These are phyloP conservation scores for Nesoenas mayeri DNA, from an alignment of 2,113 vertebrate genomes.

Conservation along the genomic window DNA sequence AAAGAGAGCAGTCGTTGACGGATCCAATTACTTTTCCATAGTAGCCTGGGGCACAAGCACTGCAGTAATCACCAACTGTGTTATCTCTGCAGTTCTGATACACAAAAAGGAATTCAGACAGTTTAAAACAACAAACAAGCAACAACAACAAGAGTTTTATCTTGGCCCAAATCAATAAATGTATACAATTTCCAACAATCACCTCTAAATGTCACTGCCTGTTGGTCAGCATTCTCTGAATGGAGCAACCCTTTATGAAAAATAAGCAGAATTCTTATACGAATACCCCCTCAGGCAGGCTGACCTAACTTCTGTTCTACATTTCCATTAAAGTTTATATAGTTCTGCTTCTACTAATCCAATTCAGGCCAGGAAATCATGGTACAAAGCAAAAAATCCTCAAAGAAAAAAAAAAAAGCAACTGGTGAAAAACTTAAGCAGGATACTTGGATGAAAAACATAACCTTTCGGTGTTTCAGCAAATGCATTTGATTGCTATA, in stretches of 20 bases:
- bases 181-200: neutral
- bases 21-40: slow-evolving; percentile 85
- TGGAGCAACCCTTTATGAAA: neutral
- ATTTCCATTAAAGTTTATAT: neutral
- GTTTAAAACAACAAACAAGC: slow-evolving; percentile 8
- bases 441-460: neutral
- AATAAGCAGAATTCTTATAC: neutral
- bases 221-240: neutral
- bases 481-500: neutral
- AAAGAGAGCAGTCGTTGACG: slow-evolving; percentile 84
- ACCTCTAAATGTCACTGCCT: neutral
- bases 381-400: neutral
- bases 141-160: neutral
- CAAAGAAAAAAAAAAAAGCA: neutral
- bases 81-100: slow-evolving; percentile 86
- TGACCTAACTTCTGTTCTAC: neutral
- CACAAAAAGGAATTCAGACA: slow-evolving; percentile 4
- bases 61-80: slow-evolving; percentile 83
- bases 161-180: neutral
- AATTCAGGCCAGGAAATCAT: neutral
- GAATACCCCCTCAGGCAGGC: neutral
- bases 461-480: neutral
- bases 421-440: neutral
- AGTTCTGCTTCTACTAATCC: neutral
- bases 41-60: slow-evolving; percentile 83